Evolutionary conservation across 1,140 invertebrate species (phyloP), one percentile per base, ranked within the genome.

Genomic region (Nixonia krombeini): DNA sequence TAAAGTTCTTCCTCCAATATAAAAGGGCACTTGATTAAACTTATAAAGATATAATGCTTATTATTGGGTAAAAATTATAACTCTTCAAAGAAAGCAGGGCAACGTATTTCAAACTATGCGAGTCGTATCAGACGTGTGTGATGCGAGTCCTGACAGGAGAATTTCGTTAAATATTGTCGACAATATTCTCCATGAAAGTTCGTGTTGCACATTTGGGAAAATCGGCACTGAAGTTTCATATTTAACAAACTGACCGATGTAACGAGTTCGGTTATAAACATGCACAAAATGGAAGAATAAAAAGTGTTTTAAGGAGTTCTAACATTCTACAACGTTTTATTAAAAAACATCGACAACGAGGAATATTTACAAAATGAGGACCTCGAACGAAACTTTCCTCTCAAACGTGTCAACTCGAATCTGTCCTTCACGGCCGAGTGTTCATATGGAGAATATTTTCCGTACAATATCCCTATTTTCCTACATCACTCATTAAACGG

Each of bases 1-100:
- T 66, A 63, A 46, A 64, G 26, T 63, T 70, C 37, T 67, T 69
- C 53, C 72, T 80, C 73, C 76, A 70, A 75, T 79, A 65, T 79
- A 78, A 80, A 83, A 82, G 80, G 80, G 72, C 80, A 83, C 81
- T 82, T 82, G 81, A 81, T 82, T 74, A 38, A 81, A 83, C 74
- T 70, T 65, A 76, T 71, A 72, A 64, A 75, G 68, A 72, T 63
- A 57, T 55, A 77, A 76, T 50, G 49, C 23, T 62, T 56, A 72
- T 61, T 56, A 49, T 45, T 53, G 47, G 59, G 41, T 53, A 26
- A 16, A 67, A 73, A 71, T 51, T 5, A 70, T 51, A 46, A 57
- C 13, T 59, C 6, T 21, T 47, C 16, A 61, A 66, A 55, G 44
- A 23, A 59, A 67, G 29, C 21, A 62, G 38, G 58, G 37, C 44